Base-by-base conservation (phyloP, 2,797 vertebrate species). In the Lithobates pipiens region DNA sequence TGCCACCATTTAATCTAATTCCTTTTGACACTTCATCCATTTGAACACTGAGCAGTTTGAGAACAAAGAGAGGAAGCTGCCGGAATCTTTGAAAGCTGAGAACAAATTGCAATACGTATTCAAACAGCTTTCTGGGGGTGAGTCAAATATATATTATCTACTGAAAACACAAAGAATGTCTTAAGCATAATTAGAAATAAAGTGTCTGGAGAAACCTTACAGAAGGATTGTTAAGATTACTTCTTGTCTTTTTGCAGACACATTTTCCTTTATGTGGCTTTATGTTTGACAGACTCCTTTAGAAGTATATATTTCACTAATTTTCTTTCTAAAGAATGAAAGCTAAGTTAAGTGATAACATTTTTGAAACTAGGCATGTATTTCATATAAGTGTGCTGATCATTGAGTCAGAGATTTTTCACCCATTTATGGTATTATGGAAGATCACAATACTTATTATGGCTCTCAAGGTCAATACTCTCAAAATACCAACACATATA, bases 11-110 rank as follows among this genome's bases (percentile, higher is more conserved):
- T 87, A 87, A 87, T 87, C 86, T 87, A 87, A 87, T 87, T 87
- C 86, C 76, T 87, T 84, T 87, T 87, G 86, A 87, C 86, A 87
- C 86, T 87, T 87, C 81, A 87, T 87, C 86, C 86, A 87, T 87
- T 87, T 87, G 86, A 87, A 87, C 86, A 80, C 65, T 83, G 86
- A 87, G 71, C 86, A 84, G 69, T 87, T 84, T 80, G 61, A 87
- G 86, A 87, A 87, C 86, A 87, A 87, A 87, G 86, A 87, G 65
- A 83, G 71, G 86, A 83, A 87, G 76, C 86, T 87, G 86, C 81
- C 70, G 57, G 70, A 87, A 80, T 84, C 86, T 83, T 87, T 87
- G 81, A 87, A 87, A 87, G 76, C 81, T 70, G 69, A 87, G 86
- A 83, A 84, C 86, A 87, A 87, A 84, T 87, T 87, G 86, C 81